Conservation (phyloP, 2,797 vertebrate genomes). For the Lepilemur ruficaudatus region DNA sequence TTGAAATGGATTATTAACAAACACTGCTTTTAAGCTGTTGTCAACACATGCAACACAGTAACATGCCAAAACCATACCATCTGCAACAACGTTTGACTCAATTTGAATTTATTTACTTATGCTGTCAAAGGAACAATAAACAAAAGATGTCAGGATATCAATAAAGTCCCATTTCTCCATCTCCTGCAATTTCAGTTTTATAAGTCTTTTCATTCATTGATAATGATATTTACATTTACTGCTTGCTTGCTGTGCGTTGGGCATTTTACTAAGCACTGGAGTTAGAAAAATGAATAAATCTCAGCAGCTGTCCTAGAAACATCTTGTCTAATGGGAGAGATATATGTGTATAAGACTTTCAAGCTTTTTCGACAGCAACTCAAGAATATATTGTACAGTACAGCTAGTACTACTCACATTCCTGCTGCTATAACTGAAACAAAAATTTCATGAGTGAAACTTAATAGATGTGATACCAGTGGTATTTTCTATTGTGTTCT, state of each 20-base stretch:
- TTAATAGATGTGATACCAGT: not conserved
- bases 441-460: not conserved
- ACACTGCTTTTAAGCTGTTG: not conserved
- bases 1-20: not conserved
- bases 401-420: not conserved
- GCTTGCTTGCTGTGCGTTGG: not conserved
- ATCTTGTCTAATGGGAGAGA: too few relatives aligned
- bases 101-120: not conserved
- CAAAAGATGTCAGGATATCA: not conserved
- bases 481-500: not conserved
- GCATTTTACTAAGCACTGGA: not conserved
- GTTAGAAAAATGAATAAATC: not conserved
- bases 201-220: not conserved
- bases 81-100: not conserved
- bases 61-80: not conserved
- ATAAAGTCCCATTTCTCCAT: not conserved
- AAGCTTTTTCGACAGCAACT: not conserved
- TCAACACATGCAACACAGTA: not conserved
- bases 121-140: not conserved
- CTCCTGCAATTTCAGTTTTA: not conserved
- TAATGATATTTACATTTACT: not conserved
- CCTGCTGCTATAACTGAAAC: not conserved
- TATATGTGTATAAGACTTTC: not conserved
- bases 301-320: not conserved
- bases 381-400: not conserved